phyloP scores from a whole-genome alignment of 92 coral and sea anemone species.

The Epizoanthus illoricatus region DNA sequence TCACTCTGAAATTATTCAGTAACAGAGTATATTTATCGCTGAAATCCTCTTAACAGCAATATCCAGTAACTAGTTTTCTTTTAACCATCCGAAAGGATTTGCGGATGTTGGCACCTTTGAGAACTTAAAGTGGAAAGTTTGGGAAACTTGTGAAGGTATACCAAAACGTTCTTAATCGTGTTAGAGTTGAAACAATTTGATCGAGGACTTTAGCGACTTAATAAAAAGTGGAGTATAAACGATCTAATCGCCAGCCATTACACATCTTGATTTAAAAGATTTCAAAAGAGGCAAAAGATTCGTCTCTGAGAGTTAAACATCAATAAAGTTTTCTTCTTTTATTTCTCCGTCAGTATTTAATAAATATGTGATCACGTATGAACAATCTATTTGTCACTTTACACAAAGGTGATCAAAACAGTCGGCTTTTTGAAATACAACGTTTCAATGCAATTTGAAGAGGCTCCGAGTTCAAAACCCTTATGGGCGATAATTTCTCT shows the following conservation, averaged over 20 bases:
- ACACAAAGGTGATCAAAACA: slow-evolving; percentile 17
- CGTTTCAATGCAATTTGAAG: slow-evolving; percentile 7
- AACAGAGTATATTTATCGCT: slow-evolving; percentile 19
- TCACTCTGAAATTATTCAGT: slow-evolving; percentile 23
- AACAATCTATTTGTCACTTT: background rate
- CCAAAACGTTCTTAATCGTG: background rate
- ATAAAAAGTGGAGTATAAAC: background rate
- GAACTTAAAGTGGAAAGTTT: background rate
- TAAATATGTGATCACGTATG: slow-evolving; percentile 35
- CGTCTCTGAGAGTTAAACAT: slow-evolving; percentile 2
- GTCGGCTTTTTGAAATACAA: background rate
- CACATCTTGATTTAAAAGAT: slow-evolving; percentile 14
- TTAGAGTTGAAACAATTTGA: background rate
- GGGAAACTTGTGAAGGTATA: slow-evolving; percentile 17
- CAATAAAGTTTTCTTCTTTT: slow-evolving; percentile 12
- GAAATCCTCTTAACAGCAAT: slow-evolving; percentile 3
- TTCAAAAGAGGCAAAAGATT: slow-evolving; percentile 10
- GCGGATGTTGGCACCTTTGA: slow-evolving; percentile 1
- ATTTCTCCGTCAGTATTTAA: slow-evolving; percentile 28
- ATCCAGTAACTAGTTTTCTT: background rate
- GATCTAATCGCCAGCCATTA: slow-evolving; percentile 23
- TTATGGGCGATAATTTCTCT: background rate
- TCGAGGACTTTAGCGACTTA: background rate
- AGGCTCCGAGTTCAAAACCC: background rate
- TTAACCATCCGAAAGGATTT: background rate